Percentiles rank a stretch among this genome's conserved stretches.
Conservation (phyloP, 2,888 invertebrate genomes). For the Tuta absoluta region DNA sequence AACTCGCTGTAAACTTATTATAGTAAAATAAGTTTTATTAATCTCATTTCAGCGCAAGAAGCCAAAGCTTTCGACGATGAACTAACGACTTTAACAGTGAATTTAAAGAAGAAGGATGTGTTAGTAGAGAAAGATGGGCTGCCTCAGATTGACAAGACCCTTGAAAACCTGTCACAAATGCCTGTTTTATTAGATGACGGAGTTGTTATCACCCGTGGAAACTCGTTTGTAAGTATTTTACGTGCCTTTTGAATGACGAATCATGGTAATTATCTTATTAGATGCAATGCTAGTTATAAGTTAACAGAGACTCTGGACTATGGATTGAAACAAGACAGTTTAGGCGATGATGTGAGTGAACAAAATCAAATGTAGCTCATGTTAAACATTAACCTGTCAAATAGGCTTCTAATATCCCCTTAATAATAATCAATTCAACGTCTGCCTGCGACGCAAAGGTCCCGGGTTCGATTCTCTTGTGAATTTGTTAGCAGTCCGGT, state of each 20-base stretch:
- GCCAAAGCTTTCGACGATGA: slow-evolving; percentile 92
- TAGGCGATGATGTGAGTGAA: too few relatives aligned
- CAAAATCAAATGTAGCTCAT: too few relatives aligned
- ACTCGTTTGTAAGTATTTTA: slow-evolving; percentile 87
- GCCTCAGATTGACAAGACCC: slow-evolving; percentile 78
- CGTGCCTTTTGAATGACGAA: neutral
- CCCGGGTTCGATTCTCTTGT: too few relatives aligned
- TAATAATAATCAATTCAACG: too few relatives aligned
- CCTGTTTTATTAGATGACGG: slow-evolving; percentile 90
- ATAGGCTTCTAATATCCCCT: too few relatives aligned
- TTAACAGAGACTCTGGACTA: too few relatives aligned
- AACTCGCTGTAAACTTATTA: too few relatives aligned
- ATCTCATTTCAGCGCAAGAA: slow-evolving; percentile 85
- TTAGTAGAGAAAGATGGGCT: slow-evolving; percentile 91
- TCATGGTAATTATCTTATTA: neutral
- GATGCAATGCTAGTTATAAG: too few relatives aligned
- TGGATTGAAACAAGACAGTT: too few relatives aligned
- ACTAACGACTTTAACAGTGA: slow-evolving; percentile 89
- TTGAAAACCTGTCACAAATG: slow-evolving; percentile 82
- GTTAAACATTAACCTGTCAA: too few relatives aligned
- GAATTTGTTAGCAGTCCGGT: too few relatives aligned
- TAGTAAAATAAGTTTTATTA: neutral
- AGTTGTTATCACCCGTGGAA: slow-evolving; percentile 92
- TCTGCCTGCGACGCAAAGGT: too few relatives aligned
- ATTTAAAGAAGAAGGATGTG: slow-evolving; percentile 88